These are phyloP conservation scores for Rhagologus leucostigma DNA, from an alignment of 2,113 vertebrate genomes.

Conservation along the genomic window DNA sequence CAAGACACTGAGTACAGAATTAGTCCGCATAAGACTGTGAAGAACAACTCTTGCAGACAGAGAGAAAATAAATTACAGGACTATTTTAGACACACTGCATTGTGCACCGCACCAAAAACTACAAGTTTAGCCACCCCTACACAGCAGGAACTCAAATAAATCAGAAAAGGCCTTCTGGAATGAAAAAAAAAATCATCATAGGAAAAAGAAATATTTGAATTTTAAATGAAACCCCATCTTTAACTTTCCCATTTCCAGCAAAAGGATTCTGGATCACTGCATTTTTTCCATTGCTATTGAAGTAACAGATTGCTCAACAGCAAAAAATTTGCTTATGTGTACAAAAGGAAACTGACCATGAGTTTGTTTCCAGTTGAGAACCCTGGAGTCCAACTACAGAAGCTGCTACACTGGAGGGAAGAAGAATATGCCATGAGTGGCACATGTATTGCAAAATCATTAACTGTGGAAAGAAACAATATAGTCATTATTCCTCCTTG, in stretches of 20 bases:
- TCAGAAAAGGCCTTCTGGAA: background rate
- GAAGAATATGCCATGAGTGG: background rate
- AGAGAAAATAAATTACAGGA: background rate
- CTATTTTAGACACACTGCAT: background rate
- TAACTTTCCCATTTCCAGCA: background rate
- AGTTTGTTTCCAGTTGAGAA: background rate
- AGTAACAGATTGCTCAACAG: background rate
- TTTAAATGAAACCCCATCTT: background rate
- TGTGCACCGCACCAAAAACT: background rate
- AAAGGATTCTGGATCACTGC: background rate
- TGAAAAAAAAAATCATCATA: background rate
- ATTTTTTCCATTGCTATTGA: background rate
- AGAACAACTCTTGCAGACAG: background rate
- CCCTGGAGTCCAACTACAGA: background rate
- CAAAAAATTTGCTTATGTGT: background rate
- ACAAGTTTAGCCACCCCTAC: background rate
- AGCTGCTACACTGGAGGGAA: background rate
- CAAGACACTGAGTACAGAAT: background rate
- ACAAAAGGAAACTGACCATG: background rate
- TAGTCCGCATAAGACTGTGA: background rate
- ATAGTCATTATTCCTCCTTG: background rate
- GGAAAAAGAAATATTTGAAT: background rate
- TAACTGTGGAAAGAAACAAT: background rate
- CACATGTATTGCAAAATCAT: background rate
- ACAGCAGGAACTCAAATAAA: background rate